These are phyloP conservation scores for Cryptotermes secundus DNA, from an alignment of 1,140 invertebrate genomes.

Conservation along the genomic window DNA sequence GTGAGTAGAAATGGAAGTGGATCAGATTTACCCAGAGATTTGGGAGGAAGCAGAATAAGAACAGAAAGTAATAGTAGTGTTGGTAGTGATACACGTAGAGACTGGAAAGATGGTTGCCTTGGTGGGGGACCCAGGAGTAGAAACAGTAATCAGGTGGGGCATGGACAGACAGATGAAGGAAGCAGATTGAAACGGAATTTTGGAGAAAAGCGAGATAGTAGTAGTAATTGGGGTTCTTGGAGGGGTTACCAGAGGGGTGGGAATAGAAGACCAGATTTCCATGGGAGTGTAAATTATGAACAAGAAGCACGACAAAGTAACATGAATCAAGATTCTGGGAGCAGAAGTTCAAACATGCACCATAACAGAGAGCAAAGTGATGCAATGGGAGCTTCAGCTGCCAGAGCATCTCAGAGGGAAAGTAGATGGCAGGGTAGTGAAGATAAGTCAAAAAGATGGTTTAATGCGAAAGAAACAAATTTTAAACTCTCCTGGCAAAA, in stretches of 20 bases:
- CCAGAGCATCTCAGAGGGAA: neutral
- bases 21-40: neutral
- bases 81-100: neutral
- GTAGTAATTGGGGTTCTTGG: neutral
- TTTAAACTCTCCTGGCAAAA: neutral
- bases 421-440: neutral
- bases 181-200: neutral
- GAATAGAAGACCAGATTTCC: neutral
- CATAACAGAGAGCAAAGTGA: neutral
- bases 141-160: neutral
- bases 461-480: neutral
- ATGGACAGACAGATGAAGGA: neutral
- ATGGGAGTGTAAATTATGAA: neutral
- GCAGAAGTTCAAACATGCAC: neutral
- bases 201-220: neutral
- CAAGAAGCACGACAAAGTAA: neutral
- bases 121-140: neutral
- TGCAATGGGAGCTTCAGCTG: neutral
- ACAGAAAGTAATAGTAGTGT: slow-evolving; percentile 1
- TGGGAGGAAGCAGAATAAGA: neutral
- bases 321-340: neutral
- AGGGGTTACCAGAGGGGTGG: neutral
- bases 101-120: neutral
- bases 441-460: neutral
- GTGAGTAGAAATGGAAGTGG: neutral